A percentile compares a stretch with the other conserved stretches of the same genome.
These are phyloP conservation scores for Phaedon cochleariae DNA, from an alignment of 2,888 invertebrate species.

Conservation along the genomic window DNA sequence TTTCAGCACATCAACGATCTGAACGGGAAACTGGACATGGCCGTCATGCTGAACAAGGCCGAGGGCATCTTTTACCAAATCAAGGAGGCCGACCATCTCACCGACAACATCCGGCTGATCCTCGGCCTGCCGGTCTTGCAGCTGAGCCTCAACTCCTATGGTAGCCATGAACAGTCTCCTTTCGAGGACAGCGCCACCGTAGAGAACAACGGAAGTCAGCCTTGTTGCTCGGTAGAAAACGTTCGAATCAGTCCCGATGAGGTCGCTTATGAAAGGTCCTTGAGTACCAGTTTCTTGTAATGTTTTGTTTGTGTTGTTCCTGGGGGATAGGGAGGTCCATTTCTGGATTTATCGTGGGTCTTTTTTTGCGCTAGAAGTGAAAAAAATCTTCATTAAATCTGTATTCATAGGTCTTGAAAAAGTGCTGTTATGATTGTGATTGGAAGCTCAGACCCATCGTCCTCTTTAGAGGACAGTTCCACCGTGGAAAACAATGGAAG, in stretches of 20 bases:
- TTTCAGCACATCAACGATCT: slow-evolving; percentile 95
- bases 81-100: slow-evolving; percentile 73
- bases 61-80: slow-evolving; percentile 94
- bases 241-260: slow-evolving; percentile 62
- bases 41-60: slow-evolving; percentile 82
- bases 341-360: no score
- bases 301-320: no score
- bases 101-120: slow-evolving; percentile 75
- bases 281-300: slow-evolving; percentile 67
- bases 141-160: slow-evolving; percentile 29
- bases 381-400: no score
- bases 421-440: no score
- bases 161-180: slow-evolving; percentile 47
- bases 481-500: no score
- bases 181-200: slow-evolving; percentile 45
- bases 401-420: no score
- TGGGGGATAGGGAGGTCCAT: no score
- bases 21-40: slow-evolving; percentile 85
- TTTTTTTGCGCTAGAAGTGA: no score
- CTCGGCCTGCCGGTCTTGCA: slow-evolving; percentile 68
- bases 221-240: slow-evolving; percentile 46
- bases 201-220: slow-evolving; percentile 49
- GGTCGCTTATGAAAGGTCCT: slow-evolving; percentile 68
- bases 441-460: no score
- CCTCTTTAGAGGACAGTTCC: no score